Evolutionary conservation across 2,113 vertebrate genomes (phyloP).

Genomic region (Myrmecobius fasciatus): DNA sequence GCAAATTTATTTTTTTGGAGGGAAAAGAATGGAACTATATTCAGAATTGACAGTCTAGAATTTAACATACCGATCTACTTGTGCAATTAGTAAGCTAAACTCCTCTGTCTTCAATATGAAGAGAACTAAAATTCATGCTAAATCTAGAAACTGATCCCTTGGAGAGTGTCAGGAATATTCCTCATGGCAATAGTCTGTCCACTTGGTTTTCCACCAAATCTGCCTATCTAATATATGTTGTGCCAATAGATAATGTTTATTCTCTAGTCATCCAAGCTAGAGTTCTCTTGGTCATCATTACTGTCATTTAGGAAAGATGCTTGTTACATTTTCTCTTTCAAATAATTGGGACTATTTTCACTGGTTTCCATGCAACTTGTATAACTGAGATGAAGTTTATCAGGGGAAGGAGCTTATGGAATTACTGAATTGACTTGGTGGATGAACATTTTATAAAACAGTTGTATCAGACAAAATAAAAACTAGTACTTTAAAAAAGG

Average conservation of each 20-base stretch:
- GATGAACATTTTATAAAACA: conserved; percentile 7
- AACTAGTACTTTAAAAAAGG: background rate
- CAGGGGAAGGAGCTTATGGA: background rate
- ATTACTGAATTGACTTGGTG: conserved; percentile 17
- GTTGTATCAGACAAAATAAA: conserved; percentile 46
- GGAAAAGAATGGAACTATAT: accelerated
- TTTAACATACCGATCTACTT: background rate
- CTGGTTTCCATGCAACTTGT: background rate
- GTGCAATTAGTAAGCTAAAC: background rate
- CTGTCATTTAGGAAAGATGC: background rate
- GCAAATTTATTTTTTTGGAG: background rate
- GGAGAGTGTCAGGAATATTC: background rate
- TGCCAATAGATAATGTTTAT: accelerated
- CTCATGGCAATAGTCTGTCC: background rate
- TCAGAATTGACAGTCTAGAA: background rate
- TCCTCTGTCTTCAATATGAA: background rate
- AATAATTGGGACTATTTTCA: conserved; percentile 1
- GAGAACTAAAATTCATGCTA: background rate
- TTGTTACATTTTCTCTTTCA: background rate
- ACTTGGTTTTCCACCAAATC: background rate
- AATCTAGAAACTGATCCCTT: background rate
- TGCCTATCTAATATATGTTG: background rate
- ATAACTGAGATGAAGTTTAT: background rate
- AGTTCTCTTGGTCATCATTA: background rate
- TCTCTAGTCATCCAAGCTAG: background rate